Base-by-base conservation (phyloP, 1,140 invertebrate species). In the Brachionus plicatilis region DNA sequence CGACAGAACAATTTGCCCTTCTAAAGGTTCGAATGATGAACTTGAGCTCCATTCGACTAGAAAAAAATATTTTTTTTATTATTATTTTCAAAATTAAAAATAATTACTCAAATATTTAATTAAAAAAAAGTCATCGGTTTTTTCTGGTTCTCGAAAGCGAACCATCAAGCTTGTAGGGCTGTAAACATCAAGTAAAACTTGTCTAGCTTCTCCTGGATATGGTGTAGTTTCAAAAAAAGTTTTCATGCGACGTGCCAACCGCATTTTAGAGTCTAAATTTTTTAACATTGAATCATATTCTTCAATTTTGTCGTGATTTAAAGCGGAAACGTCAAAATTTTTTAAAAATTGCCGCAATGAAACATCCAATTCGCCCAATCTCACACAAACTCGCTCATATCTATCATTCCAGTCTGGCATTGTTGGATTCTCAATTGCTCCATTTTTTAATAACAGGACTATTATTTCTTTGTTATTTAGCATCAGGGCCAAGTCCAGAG, bases 401-500 rank as follows among this genome's bases (percentile, higher is more conserved):
- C 88, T 56, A 86, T 89, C 56, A 88, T 86, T 86, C 88, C 88
- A 60, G 90, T 88, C 11, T 89, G 88, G 41, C 88, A 88, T 78
- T 88, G 94, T 92, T 56, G 93, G 93, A 86, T 94, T 94, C 90
- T 97, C 95, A 85, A 93, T 93, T 29, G 95, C 96, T 65, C 95
- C 95, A 88, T 94, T 94, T 84, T 93, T 92, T 85, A 96, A 92
- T 47, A 98, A 91, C 92, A 96, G 93, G 88, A 94, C 95, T 70
- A 94, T 94, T 87, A 97, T 92, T 50, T 93, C 92, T 86, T 93
- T 92, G 88, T 97, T 95, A 88, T 94, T 94, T 86, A 93, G 94
- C 87, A 97, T 91, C 20, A 96, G 94, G 0, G 96, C 95, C 65
- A 97, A 93, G 89, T 97, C 96, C 88, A 98, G 89, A 0, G 94